Base-by-base conservation (phyloP, 2,888 invertebrate species). In the Pelosia muscerda region DNA sequence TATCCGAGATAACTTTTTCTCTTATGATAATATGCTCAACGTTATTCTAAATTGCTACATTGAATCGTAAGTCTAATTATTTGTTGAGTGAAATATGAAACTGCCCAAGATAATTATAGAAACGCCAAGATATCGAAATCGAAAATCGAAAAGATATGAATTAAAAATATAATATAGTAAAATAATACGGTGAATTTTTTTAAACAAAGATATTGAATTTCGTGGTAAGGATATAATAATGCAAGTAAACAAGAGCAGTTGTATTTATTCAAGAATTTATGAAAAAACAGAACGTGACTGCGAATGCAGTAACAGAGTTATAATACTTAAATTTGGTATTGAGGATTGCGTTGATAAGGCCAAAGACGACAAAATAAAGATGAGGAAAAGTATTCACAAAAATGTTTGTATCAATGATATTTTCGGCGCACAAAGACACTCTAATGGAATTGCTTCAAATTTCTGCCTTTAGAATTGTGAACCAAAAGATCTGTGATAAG, bases 241-340 rank as follows among this genome's bases (percentile, higher is more conserved):
- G 63, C 53, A 75, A 65, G 68, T 61, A 80, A 77, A 80, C 72
- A 75, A 70, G 57, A 69, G 28, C 56, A 72, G 59, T 75, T 75
- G 68, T 81, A 82, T 81, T 83, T 75, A 77, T 66, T 61, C 34
- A 71, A 74, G 79, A 79, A 77, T 83, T 82, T 74, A 71, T 63
- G 66, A 72, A 78, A 63, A 80, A 80, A 72, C 78, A 71, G 81
- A 68, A 72, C 82, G 83, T 83, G 83, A 77, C 81, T 79, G 34
- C 22, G 81, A 83, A 83, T 83, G 56, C 72, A 65, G 69, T 67
- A 72, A 56, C 66, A 73, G 81, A 60, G 71, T 83, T 82, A 81
- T 71, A 63, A 62, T 56, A 65, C 72, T 74, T 72, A 73, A 76
- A 76, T 62, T 70, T 57, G 31, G 71, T 68, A 74, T 68, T 28